Conservation (phyloP, 2,113 vertebrate genomes). For the Mola mola region DNA sequence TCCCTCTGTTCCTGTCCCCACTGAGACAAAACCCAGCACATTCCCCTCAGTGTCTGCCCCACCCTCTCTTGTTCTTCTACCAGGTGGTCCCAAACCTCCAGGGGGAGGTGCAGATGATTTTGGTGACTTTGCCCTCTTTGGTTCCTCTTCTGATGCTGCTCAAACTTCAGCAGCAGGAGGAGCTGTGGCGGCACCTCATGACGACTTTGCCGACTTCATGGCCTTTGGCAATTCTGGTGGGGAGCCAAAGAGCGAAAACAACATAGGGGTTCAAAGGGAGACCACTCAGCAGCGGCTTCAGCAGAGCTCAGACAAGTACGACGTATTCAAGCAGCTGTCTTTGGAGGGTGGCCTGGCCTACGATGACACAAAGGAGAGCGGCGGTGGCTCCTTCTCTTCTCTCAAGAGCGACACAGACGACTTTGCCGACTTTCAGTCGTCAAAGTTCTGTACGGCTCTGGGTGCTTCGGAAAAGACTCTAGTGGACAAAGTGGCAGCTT, state of each 20-base stretch:
- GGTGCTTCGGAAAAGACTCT: constrained; percentile 87
- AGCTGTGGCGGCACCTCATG: constrained; percentile 76
- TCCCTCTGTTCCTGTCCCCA: constrained; percentile 53
- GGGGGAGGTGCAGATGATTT: constrained; percentile 87
- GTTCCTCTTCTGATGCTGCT: constrained; percentile 80
- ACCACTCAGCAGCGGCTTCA: constrained; percentile 59
- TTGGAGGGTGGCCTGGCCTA: constrained; percentile 84
- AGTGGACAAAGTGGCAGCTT: constrained; percentile 91
- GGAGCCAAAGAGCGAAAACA: constrained; percentile 71
- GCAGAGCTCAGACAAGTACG: constrained; percentile 84
- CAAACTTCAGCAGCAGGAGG: constrained; percentile 56
- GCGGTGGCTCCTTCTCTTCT: constrained; percentile 74
- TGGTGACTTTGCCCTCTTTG: constrained; percentile 94
- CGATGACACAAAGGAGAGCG: constrained; percentile 88
- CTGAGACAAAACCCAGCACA: constrained; percentile 70
- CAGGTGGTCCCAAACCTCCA: constrained; percentile 76
- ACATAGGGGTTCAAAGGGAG: constrained; percentile 72
- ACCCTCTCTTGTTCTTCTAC: constrained; percentile 69
- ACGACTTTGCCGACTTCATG: constrained; percentile 98
- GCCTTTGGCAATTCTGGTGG: constrained; percentile 87
- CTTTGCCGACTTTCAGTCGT: constrained; percentile 95
- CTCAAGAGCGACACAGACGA: constrained; percentile 88
- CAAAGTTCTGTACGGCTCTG: constrained; percentile 88
- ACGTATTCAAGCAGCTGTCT: constrained; percentile 93
- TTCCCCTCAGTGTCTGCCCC: constrained; percentile 70